Evolutionary conservation across 2,113 vertebrate species (phyloP).

Genomic region (Nycticorax nycticorax): DNA sequence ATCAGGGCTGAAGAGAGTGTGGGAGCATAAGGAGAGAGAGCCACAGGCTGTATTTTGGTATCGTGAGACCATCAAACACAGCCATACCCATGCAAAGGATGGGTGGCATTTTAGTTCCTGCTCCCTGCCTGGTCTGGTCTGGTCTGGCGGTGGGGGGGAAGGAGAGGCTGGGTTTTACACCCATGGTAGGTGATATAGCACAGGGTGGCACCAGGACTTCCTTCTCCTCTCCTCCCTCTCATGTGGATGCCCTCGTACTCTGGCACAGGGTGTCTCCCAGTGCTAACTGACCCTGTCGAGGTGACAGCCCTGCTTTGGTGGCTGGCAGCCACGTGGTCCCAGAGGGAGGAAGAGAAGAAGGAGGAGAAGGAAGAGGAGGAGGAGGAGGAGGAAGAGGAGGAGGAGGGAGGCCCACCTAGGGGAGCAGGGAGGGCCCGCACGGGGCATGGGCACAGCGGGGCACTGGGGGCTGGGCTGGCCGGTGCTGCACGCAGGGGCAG

Average conservation of each 20-base stretch:
- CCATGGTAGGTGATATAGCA: background rate
- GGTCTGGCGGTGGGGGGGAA: background rate
- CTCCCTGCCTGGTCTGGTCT: background rate
- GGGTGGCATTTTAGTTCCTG: background rate
- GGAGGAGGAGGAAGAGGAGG: background rate
- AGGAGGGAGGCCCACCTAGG: background rate
- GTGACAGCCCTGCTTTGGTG: background rate
- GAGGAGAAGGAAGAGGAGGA: background rate
- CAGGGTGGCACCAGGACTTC: background rate
- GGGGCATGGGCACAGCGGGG: background rate
- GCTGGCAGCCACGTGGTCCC: background rate
- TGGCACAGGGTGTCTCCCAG: background rate
- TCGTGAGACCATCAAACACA: background rate
- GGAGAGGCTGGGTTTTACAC: background rate
- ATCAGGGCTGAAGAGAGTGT: background rate
- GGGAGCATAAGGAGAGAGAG: background rate
- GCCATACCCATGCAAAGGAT: fast-evolving
- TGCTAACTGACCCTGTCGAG: fast-evolving
- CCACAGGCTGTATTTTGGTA: background rate
- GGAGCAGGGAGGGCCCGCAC: fast-evolving
- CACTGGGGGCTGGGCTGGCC: background rate
- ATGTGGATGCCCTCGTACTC: fast-evolving
- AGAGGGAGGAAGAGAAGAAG: background rate
- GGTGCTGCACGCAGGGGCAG: background rate
- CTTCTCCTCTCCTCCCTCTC: background rate